Evolutionary conservation across 2,888 invertebrate genomes (phyloP), one percentile per base, ranked within the genome.

Genomic region (Nasonia oneida): DNA sequence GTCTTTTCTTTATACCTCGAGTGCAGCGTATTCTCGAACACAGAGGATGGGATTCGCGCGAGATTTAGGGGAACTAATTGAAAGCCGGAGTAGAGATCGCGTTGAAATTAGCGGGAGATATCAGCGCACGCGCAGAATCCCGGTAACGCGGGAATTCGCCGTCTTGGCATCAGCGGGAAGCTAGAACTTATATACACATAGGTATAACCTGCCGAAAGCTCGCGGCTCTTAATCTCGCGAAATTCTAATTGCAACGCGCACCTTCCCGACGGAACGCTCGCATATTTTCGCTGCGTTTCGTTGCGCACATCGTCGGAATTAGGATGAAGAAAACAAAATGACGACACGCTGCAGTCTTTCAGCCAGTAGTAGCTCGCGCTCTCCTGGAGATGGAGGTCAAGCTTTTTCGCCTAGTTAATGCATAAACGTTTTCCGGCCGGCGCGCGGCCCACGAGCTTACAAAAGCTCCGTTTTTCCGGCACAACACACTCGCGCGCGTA

Each of bases 21-120:
- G n/a, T 3, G 5, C 53, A 6, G 53, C 6, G 57, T n/a, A 8
- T n/a, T 57, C 18, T 57, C 18, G 18, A 33, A 82, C 64, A 33
- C 8, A 18, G 33, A n/a, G 33, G 61, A 83, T 47, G 12, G 74
- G 77, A 39, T 39, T 77, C 71, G 77, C 71, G 67, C 70, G 10
- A 53, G 83, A 78, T 73, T 71, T 73, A 71, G 61, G 61, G 23
- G 15, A 78, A 83, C 78, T 83, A 83, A 83, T 83, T 83, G 77
- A 78, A 78, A 83, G 29, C 77, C 73, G 47, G 53, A 8, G 29
- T 4, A 29, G 61, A 4, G 61, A 39, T 42, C 67, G 42, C 29
- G 29, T 29, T 53, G 81, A 61, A 73, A 37, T 33, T 2, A 18
- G 73, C 78, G 77, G 53, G 81, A 85, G 70, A 81, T 76, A 76